phyloP scores from a whole-genome alignment of 2,797 vertebrate genomes.

The Lithobates sylvaticus region DNA sequence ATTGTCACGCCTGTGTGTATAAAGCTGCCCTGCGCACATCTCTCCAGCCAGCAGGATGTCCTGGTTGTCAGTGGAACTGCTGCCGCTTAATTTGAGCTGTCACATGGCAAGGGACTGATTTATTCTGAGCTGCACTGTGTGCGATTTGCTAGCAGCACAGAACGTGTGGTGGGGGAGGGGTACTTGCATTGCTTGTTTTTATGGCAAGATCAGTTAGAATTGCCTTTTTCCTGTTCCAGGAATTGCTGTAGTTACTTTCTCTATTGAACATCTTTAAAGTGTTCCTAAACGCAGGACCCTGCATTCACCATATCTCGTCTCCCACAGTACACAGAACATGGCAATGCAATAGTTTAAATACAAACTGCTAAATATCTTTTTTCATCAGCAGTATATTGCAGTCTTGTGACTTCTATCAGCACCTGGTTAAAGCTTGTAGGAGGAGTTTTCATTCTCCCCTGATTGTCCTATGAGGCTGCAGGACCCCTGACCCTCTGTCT shows the following conservation, averaged over 20 bases:
- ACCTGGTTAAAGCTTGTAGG: too few species aligned
- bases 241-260: background rate
- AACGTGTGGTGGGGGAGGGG: background rate
- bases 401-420: too few species aligned
- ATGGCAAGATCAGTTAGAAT: background rate
- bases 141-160: background rate
- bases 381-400: too few species aligned
- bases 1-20: conserved; percentile 20
- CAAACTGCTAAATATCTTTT: too few species aligned
- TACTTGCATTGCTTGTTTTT: background rate
- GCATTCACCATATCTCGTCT: too few species aligned
- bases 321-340: too few species aligned
- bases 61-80: conserved; percentile 21
- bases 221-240: background rate
- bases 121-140: conserved; percentile 36
- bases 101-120: conserved; percentile 2
- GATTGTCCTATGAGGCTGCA: too few species aligned
- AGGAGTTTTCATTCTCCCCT: too few species aligned
- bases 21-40: background rate
- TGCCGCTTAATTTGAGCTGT: background rate
- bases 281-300: too few species aligned
- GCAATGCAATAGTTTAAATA: too few species aligned
- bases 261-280: too few species aligned
- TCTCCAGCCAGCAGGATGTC: conserved; percentile 7
- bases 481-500: too few species aligned